A percentile compares a stretch with the other conserved stretches of the same genome.
phyloP scores from a whole-genome alignment of 2,888 invertebrate species.

The Panzeria rudis region DNA sequence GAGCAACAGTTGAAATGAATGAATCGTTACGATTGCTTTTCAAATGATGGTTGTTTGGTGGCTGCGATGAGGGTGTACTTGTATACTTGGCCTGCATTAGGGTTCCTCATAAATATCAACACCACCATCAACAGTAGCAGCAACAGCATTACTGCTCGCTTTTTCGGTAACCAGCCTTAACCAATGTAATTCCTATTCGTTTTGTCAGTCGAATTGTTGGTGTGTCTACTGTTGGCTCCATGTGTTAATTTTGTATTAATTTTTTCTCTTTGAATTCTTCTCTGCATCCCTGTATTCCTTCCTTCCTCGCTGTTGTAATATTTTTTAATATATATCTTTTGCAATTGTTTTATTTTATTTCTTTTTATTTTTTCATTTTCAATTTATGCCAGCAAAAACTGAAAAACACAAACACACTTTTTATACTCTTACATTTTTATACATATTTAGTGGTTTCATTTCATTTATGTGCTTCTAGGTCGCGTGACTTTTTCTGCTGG shows the following conservation, averaged over 20 bases:
- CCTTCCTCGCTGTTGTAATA: conserved; percentile 12
- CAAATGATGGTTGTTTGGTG: conserved; percentile 31
- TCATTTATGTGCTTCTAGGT: conserved; percentile 68
- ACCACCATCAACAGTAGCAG: neutral
- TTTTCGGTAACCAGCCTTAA: neutral
- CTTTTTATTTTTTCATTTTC: conserved; percentile 44
- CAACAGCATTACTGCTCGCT: neutral
- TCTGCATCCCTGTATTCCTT: neutral
- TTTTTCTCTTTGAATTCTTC: conserved; percentile 13
- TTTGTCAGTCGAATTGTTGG: conserved; percentile 6
- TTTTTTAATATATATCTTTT: conserved; percentile 22
- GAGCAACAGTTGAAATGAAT: conserved; percentile 81
- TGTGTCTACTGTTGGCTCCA: neutral
- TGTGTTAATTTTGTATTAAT: neutral
- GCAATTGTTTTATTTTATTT: conserved; percentile 3
- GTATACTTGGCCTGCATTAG: conserved; percentile 63
- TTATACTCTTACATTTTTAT: neutral
- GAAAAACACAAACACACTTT: conserved; percentile 4
- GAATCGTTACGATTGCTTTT: conserved; percentile 63
- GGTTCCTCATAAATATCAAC: conserved; percentile 14
- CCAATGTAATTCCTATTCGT: conserved; percentile 6
- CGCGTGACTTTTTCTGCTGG: conserved; percentile 68
- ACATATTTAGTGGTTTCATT: conserved; percentile 59
- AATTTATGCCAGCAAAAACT: neutral
- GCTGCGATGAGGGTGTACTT: conserved; percentile 40